Evolutionary conservation across 2,888 invertebrate genomes (phyloP).

Genomic region (Endotricha flammealis): DNA sequence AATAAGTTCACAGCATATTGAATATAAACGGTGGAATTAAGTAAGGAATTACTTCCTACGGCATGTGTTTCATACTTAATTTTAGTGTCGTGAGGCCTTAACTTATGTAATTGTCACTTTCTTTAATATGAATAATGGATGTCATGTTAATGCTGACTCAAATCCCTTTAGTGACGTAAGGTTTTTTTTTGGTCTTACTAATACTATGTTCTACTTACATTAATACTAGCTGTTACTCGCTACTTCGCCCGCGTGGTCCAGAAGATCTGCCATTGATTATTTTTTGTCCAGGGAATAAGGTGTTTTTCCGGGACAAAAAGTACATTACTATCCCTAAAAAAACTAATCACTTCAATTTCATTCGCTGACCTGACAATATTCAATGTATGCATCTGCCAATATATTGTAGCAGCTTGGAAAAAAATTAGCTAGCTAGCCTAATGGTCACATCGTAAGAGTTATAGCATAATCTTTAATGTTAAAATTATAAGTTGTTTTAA

Average conservation of each 20-base stretch:
- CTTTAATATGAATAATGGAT: conserved; percentile 38
- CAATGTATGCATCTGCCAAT: too few relatives aligned
- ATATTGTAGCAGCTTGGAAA: too few relatives aligned
- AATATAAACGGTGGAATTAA: conserved; percentile 59
- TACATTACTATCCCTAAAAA: too few relatives aligned
- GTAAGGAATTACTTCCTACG: conserved; percentile 17
- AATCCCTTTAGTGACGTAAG: not conserved
- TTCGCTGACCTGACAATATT: too few relatives aligned
- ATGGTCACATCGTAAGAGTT: too few relatives aligned
- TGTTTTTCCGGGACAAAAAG: too few relatives aligned
- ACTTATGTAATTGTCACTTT: conserved; percentile 34
- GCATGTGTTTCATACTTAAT: conserved; percentile 1
- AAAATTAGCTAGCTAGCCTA: too few relatives aligned
- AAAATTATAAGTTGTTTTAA: too few relatives aligned
- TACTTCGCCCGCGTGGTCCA: not conserved
- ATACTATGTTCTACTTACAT: not conserved
- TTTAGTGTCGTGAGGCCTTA: not conserved
- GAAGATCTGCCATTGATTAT: too few relatives aligned
- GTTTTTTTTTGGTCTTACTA: not conserved
- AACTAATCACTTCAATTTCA: too few relatives aligned
- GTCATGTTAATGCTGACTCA: not conserved
- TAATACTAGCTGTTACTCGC: not conserved
- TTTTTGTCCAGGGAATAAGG: too few relatives aligned
- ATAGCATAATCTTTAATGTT: too few relatives aligned
- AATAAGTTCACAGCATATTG: conserved; percentile 34